These are phyloP conservation scores for Orestias chungarensis DNA, from an alignment of 2,797 vertebrate genomes.

Conservation along the genomic window DNA sequence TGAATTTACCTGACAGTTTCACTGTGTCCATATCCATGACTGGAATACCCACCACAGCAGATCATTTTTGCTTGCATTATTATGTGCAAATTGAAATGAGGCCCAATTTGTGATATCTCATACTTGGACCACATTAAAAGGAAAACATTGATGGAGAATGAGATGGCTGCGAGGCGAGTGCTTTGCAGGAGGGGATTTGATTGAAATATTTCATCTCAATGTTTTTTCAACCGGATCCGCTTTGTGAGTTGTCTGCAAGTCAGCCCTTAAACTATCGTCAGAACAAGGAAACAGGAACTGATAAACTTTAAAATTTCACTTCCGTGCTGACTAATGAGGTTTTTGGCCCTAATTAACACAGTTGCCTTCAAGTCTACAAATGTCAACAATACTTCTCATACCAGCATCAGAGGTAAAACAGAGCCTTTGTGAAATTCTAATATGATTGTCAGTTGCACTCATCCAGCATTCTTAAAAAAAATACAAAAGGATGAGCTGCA, in stretches of 20 bases:
- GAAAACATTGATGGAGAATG: conserved; percentile 22
- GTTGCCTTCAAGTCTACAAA: conserved; percentile 74
- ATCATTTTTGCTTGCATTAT: conserved; percentile 37
- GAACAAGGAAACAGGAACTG: conserved; percentile 74
- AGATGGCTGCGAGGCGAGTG: conserved; percentile 4
- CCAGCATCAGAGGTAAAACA: conserved; percentile 56
- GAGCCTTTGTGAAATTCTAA: conserved; percentile 72
- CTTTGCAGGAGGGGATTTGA: conserved; percentile 35
- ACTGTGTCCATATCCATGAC: conserved; percentile 9
- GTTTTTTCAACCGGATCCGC: conserved; percentile 65
- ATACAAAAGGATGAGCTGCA: conserved; percentile 59
- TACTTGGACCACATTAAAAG: conserved; percentile 52
- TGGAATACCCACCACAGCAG: conserved; percentile 31
- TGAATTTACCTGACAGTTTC: conserved; percentile 6
- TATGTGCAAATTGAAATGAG: conserved; percentile 52
- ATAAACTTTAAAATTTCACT: conserved; percentile 76
- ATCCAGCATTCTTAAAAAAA: conserved; percentile 68
- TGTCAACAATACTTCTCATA: conserved; percentile 76
- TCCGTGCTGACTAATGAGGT: conserved; percentile 76
- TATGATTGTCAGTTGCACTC: conserved; percentile 68
- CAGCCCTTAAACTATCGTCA: conserved; percentile 74
- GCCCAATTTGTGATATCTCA: conserved; percentile 44
- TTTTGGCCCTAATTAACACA: conserved; percentile 82
- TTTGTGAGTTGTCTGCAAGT: conserved; percentile 71
- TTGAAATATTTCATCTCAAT: conserved; percentile 69